A percentile compares a stretch with the other conserved stretches of the same genome.
These are phyloP conservation scores for Syrmaticus mikado DNA, from an alignment of 2,113 vertebrate genomes.

Conservation along the genomic window DNA sequence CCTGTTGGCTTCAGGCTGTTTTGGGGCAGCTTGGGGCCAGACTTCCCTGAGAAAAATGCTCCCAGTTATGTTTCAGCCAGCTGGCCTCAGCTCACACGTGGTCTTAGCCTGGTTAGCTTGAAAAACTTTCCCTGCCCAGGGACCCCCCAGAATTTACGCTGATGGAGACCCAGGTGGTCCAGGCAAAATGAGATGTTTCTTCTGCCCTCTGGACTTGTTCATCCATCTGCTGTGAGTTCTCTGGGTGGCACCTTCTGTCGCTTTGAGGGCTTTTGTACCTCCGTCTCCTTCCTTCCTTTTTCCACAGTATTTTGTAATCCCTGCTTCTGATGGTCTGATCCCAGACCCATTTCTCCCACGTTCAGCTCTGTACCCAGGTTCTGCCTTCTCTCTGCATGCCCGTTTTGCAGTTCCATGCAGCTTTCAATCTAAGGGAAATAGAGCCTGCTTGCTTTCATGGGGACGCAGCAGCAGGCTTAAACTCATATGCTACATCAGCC, in stretches of 20 bases:
- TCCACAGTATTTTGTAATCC: fast-evolving
- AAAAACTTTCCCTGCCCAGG: neutral
- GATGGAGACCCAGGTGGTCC: neutral
- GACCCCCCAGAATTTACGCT: neutral
- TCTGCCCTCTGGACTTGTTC: neutral
- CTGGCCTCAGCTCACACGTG: neutral
- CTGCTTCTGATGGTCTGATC: neutral
- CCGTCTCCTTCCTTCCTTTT: neutral
- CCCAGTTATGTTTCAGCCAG: neutral
- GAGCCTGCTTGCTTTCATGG: neutral
- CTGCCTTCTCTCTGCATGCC: fast-evolving
- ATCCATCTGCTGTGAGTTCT: neutral
- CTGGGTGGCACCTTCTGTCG: neutral
- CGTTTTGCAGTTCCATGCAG: neutral
- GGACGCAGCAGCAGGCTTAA: neutral
- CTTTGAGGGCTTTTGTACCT: neutral
- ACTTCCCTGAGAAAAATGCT: neutral
- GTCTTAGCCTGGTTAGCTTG: neutral
- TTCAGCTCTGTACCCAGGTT: neutral
- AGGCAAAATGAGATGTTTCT: neutral
- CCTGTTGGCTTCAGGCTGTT: neutral
- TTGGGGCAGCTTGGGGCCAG: neutral
- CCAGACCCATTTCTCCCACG: neutral
- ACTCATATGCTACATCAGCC: neutral
- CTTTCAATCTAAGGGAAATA: neutral